phyloP scores from a whole-genome alignment of 2,797 vertebrate genomes.

The Poecilia wingei region DNA sequence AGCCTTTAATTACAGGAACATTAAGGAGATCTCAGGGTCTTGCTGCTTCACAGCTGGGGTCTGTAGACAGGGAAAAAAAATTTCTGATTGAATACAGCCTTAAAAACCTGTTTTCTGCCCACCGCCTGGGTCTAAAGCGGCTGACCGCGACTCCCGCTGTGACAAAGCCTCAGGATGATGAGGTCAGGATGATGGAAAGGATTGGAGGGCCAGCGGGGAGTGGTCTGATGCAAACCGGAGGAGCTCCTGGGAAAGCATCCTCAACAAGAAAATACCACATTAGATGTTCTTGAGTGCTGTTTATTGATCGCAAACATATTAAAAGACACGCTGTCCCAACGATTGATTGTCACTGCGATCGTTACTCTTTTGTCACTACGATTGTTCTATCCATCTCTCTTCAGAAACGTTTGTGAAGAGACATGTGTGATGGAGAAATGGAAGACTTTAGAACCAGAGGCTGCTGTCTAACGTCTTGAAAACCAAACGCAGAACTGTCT shows the following conservation, averaged over 20 bases:
- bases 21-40: not conserved
- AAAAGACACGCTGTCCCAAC: not conserved
- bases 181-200: not conserved
- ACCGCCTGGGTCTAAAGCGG: not conserved
- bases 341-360: too few species aligned
- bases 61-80: not conserved
- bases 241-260: not conserved
- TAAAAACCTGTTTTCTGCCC: slow-evolving; percentile 1
- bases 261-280: not conserved
- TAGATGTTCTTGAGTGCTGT: not conserved
- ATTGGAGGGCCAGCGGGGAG: not conserved
- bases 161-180: slow-evolving; percentile 2
- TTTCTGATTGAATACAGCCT: not conserved
- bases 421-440: not conserved
- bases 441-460: not conserved
- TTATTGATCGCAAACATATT: not conserved
- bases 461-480: not conserved
- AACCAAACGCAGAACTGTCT: slow-evolving; percentile 6
- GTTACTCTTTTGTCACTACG: not conserved
- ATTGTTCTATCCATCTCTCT: slow-evolving; percentile 9
- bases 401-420: not conserved
- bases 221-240: not conserved
- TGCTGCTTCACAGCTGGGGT: not conserved
- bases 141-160: not conserved
- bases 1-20: not conserved